Evolutionary conservation across 2,113 vertebrate species (phyloP).

Genomic region (Ardeotis arabs): DNA sequence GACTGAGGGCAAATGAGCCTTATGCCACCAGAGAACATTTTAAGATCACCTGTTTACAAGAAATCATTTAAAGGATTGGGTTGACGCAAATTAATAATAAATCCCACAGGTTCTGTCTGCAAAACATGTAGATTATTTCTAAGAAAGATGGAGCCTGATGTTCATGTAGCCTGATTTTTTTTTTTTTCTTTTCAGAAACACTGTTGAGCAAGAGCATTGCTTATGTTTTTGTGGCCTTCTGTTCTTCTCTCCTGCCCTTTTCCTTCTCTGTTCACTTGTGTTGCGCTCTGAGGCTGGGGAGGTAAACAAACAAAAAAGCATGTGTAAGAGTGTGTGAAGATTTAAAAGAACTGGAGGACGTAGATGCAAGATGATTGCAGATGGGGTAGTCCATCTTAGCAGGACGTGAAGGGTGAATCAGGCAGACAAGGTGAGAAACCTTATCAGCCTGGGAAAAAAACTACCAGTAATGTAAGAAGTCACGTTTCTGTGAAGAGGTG

Average conservation of each 20-base stretch:
- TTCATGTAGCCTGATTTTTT: background rate
- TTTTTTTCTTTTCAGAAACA: background rate
- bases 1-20: background rate
- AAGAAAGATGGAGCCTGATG: background rate
- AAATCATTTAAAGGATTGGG: background rate
- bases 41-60: background rate
- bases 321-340: rapidly evolving
- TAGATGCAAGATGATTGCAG: background rate
- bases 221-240: background rate
- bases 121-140: background rate
- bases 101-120: background rate
- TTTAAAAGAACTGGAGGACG: background rate
- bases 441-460: background rate
- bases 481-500: background rate
- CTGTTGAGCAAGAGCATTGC: background rate
- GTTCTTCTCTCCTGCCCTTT: background rate
- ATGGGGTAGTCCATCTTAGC: background rate
- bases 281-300: background rate
- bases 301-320: background rate
- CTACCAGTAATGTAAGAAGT: background rate
- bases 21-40: background rate
- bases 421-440: background rate
- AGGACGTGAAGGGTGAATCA: background rate
- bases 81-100: background rate
- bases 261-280: background rate